These are phyloP conservation scores for Sipha flava DNA, from an alignment of 1,140 invertebrate genomes.

Conservation along the genomic window DNA sequence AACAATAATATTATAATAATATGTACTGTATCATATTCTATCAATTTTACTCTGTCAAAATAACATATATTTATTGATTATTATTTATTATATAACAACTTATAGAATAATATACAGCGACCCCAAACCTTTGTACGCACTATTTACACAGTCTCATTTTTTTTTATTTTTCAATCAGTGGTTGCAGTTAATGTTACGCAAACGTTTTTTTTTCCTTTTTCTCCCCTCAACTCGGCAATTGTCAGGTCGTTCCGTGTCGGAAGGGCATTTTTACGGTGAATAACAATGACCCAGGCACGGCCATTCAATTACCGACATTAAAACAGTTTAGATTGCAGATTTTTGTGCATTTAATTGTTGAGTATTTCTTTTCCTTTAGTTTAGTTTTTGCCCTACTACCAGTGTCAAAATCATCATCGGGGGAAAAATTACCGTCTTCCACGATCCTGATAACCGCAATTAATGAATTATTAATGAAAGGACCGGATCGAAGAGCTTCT, in stretches of 20 bases:
- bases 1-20: too few species aligned
- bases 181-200: slow-evolving; percentile 5
- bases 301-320: slow-evolving; percentile 28
- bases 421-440: background rate
- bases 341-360: slow-evolving; percentile 26
- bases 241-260: slow-evolving; percentile 16
- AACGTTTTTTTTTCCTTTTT: background rate
- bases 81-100: too few species aligned
- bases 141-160: background rate
- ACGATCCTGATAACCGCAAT: slow-evolving; percentile 16
- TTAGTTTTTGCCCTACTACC: background rate
- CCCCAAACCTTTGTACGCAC: background rate
- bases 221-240: background rate
- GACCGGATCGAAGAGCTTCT: background rate
- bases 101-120: too few species aligned
- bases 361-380: background rate
- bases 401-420: slow-evolving; percentile 28
- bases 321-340: slow-evolving; percentile 29
- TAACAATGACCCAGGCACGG: slow-evolving; percentile 16
- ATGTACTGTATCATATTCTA: too few species aligned
- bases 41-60: too few species aligned
- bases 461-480: slow-evolving; percentile 33
- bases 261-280: slow-evolving; percentile 23
- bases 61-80: too few species aligned
- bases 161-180: background rate